Base-by-base conservation (phyloP, 2,113 vertebrate species). In the human (Homo sapiens) region DNA sequence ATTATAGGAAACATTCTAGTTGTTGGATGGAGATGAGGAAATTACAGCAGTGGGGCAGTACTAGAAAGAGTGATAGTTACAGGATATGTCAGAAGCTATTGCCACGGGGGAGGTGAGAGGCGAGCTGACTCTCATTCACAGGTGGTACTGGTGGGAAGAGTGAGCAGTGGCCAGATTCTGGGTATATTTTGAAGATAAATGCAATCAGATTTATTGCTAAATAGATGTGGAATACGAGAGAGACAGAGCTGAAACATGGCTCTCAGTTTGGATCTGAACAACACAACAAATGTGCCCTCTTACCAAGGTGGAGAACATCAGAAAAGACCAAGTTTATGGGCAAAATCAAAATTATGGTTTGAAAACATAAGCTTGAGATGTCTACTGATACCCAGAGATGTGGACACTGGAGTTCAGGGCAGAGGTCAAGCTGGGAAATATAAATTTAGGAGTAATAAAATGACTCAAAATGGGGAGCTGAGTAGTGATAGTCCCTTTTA, bases 81-180 rank as follows among this genome's bases (percentile, higher is more conserved):
- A 32, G 25, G 22, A 16, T 57, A 18, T 3, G 0, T 6, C 27
- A 79, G 55, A 64, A 64, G 23, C 30, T 14, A 32, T 3, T 32
- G 13, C 2, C 4, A 7, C 0, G n/a, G 23, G 11, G 0, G 1
- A 64, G 27, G 2, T 50, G 40, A 57, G 11, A 52, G 8, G 13
- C 1, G 1, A 55, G 7, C 5, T 13, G 45, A 48, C 13, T 48
- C 3, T 18, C 27, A 40, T 2, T 18, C 9, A 7, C 9, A 7
- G 32, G 52, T 13, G 11, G 10, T 13, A 40, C 30, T 8, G 45
- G 43, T 18, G 12, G 0, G 32, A 13, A 22, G 32, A 27, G 16
- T 4, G 20, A 30, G 9, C 35, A 27, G 7, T 35, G 38, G 25
- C 35, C 11, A 32, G 55, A 43, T 64, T 66, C 43, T 64, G 5